Evolutionary conservation across 2,113 vertebrate genomes (phyloP).

Genomic region (Crotophaga sulcirostris): DNA sequence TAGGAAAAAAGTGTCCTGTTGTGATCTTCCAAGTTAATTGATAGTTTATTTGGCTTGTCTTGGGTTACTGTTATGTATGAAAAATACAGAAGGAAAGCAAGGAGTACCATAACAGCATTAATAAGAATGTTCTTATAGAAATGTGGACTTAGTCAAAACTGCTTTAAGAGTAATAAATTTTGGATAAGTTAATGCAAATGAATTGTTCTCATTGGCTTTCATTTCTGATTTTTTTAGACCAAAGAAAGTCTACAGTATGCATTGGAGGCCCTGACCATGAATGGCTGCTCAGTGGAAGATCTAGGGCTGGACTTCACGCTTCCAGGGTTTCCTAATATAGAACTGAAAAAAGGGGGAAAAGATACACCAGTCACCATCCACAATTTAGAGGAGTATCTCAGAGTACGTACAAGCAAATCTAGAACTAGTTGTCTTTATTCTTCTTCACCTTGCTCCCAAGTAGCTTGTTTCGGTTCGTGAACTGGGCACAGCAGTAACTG

Average conservation of each 20-base stretch:
- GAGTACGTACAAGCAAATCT: slow-evolving; percentile 78
- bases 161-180: not conserved
- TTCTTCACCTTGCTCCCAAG: not conserved
- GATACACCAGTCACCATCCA: slow-evolving; percentile 94
- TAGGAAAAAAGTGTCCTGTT: not conserved
- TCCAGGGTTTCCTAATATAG: slow-evolving; percentile 96
- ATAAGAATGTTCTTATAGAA: not conserved
- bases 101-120: not conserved
- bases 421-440: not conserved
- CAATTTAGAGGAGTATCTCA: slow-evolving; percentile 97
- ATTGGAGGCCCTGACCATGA: slow-evolving; percentile 96
- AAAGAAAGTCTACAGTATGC: slow-evolving; percentile 95
- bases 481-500: not conserved
- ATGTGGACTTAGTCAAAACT: not conserved
- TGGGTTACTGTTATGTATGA: not conserved
- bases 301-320: slow-evolving; percentile 96
- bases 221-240: slow-evolving; percentile 75
- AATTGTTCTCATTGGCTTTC: not conserved
- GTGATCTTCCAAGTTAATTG: not conserved
- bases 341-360: slow-evolving; percentile 98
- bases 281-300: slow-evolving; percentile 98
- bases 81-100: not conserved
- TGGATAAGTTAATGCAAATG: not conserved
- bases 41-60: not conserved
- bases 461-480: not conserved